Conservation (phyloP, 1,140 invertebrate genomes). For the Trachelipus rathkii region DNA sequence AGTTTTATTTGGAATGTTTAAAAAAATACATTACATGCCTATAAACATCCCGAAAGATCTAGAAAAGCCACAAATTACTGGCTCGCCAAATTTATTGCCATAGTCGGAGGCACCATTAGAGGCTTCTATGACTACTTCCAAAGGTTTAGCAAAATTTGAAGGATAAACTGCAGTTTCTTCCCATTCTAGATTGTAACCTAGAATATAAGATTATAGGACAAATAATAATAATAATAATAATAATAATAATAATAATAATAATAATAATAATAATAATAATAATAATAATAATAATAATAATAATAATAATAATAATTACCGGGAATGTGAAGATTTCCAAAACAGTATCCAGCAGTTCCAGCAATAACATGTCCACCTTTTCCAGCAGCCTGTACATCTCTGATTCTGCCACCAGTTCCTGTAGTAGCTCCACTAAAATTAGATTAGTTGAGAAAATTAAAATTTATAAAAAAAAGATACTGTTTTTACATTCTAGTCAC, state of each 20-base stretch:
- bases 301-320: conserved; percentile 55
- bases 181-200: conserved; percentile 79
- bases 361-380: conserved; percentile 87
- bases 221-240: background rate
- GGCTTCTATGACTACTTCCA: conserved; percentile 86
- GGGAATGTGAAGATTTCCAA: conserved; percentile 86
- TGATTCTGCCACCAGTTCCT: conserved; percentile 88
- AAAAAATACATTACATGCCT: conserved; percentile 17
- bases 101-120: conserved; percentile 98
- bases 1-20: too few species aligned
- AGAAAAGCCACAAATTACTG: conserved; percentile 83
- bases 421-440: conserved; percentile 85
- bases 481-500: too few species aligned
- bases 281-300: conserved; percentile 8
- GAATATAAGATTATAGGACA: conserved; percentile 28
- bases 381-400: conserved; percentile 92
- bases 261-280: conserved; percentile 1
- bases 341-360: conserved; percentile 92
- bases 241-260: conserved; percentile 5
- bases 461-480: too few species aligned
- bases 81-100: conserved; percentile 98
- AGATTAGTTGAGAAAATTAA: too few species aligned
- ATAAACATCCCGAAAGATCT: conserved; percentile 80
- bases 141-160: conserved; percentile 79
- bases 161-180: conserved; percentile 78